Conservation (phyloP, 2,797 vertebrate genomes). For the Tolypeutes matacus region DNA sequence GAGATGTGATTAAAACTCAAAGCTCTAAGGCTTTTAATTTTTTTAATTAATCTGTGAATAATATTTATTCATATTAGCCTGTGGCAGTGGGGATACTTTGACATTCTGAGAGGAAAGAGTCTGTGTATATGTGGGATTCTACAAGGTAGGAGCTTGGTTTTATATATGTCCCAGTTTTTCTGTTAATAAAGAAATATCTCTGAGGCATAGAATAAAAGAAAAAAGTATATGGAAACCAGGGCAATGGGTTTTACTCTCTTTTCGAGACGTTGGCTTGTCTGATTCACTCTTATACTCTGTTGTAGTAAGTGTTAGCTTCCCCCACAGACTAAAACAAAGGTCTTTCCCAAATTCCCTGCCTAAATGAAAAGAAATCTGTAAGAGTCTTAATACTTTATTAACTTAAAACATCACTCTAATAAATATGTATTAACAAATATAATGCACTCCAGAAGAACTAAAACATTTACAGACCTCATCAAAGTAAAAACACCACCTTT, state of each 20-base stretch:
- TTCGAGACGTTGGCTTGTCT: neutral
- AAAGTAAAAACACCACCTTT: constrained; percentile 79
- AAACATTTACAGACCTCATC: constrained; percentile 85
- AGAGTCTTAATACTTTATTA: constrained; percentile 89
- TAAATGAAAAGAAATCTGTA: constrained; percentile 79
- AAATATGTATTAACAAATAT: constrained; percentile 90
- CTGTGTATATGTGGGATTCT: neutral
- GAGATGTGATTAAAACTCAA: neutral
- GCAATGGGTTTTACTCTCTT: neutral
- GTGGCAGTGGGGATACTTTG: neutral
- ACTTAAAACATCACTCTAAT: constrained; percentile 90
- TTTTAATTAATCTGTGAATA: neutral
- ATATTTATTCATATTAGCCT: neutral
- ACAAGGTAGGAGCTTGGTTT: neutral
- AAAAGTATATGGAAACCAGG: neutral
- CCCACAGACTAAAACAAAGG: neutral
- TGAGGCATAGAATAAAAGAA: neutral
- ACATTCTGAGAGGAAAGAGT: constrained; percentile 12
- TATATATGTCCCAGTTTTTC: neutral
- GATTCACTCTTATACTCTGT: neutral
- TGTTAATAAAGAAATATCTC: constrained; percentile 30
- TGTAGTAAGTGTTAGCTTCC: neutral
- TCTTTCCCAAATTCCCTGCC: constrained; percentile 26
- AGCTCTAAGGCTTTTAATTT: constrained; percentile 23
- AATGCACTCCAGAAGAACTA: constrained; percentile 87